phyloP scores from a whole-genome alignment of 2,888 invertebrate species.

The Reticulitermes lucifugus region DNA sequence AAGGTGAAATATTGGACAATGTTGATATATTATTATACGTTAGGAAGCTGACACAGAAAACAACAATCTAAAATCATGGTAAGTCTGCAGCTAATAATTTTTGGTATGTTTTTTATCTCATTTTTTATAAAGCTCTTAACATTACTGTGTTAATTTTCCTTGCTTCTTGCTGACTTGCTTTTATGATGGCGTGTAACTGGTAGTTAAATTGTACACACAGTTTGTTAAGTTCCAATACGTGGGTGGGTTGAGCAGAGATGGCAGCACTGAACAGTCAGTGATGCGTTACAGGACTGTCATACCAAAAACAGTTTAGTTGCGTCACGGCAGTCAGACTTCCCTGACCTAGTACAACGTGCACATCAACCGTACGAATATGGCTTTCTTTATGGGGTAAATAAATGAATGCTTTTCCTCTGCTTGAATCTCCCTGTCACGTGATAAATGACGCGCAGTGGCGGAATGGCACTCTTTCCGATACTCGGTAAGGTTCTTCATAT shows the following conservation, averaged over 20 bases:
- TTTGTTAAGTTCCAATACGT: background rate
- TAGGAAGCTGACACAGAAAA: too few relatives aligned
- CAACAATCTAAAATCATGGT: too few relatives aligned
- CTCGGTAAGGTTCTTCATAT: too few relatives aligned
- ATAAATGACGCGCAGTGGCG: slow-evolving; percentile 11
- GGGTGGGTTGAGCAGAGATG: background rate
- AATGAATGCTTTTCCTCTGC: slow-evolving; percentile 28
- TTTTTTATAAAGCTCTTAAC: too few relatives aligned
- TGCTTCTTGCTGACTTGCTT: background rate
- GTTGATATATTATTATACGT: too few relatives aligned
- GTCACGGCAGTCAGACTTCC: slow-evolving; percentile 21
- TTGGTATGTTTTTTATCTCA: too few relatives aligned
- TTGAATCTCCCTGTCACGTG: background rate
- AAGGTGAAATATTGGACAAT: too few relatives aligned
- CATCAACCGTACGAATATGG: slow-evolving; percentile 23
- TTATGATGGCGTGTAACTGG: background rate
- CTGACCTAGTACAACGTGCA: slow-evolving; percentile 21
- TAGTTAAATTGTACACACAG: background rate
- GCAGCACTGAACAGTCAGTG: background rate
- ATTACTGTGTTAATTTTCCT: background rate
- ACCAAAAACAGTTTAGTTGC: slow-evolving; percentile 1
- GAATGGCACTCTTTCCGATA: background rate
- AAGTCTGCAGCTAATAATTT: too few relatives aligned
- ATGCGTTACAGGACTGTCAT: slow-evolving; percentile 35
- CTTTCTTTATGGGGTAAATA: slow-evolving; percentile 33